Conservation (phyloP, 1,140 invertebrate genomes). For the Zaprionus nigranus region DNA sequence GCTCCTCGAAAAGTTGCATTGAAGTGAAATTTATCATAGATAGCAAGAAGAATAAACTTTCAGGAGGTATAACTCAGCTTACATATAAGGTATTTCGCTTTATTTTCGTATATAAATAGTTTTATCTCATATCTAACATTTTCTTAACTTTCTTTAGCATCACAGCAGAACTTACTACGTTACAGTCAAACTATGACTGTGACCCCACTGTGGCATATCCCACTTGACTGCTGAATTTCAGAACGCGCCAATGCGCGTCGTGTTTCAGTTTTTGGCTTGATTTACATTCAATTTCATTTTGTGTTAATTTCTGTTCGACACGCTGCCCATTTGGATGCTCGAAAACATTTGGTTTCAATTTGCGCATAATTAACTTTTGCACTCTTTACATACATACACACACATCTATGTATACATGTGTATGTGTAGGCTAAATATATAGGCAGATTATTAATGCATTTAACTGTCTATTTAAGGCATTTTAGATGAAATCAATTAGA, state of each 20-base stretch:
- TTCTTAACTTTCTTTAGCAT: not conserved
- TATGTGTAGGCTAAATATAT: not conserved
- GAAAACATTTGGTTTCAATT: conserved; percentile 61
- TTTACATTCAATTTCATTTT: conserved; percentile 48
- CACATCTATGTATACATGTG: not conserved
- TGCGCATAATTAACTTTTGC: conserved; percentile 58
- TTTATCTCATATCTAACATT: not conserved
- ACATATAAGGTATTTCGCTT: not conserved
- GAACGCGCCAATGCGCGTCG: conserved; percentile 30
- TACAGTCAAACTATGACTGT: not conserved
- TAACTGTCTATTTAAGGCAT: not conserved
- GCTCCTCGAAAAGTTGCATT: not conserved
- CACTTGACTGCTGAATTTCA: conserved; percentile 9
- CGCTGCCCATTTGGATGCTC: conserved; percentile 45
- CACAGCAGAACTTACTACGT: not conserved
- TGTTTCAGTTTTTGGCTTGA: conserved; percentile 45
- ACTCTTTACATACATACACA: not conserved
- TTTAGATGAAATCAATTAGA: conserved; percentile 18
- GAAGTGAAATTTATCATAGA: not conserved
- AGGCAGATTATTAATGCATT: not conserved
- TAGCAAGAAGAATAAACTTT: not conserved
- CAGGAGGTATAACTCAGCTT: not conserved
- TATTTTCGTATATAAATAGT: not conserved
- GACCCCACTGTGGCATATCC: not conserved
- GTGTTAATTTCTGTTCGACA: conserved; percentile 44